Evolutionary conservation across 2,888 invertebrate species (phyloP), one percentile per base, ranked within the genome.

Genomic region (Philereme transversata): DNA sequence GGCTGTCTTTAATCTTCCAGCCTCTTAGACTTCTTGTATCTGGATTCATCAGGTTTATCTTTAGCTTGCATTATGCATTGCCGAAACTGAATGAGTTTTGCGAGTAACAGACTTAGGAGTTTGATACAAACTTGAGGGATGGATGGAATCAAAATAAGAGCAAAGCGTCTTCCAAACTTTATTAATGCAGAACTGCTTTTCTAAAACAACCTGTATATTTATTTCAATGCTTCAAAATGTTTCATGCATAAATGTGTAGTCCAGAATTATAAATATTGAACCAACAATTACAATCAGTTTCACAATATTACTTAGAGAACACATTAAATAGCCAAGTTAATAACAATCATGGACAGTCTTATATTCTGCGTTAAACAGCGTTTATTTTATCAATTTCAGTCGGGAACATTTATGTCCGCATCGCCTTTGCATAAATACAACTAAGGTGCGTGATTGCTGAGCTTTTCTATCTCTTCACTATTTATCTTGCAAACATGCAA

Each of bases 1-100:
- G 80, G 79, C 78, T 81, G 86, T 84, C 87, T 88, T 88, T 89
- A 89, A 90, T 90, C 89, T 87, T 80, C 82, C 82, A 83, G 81
- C 76, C 76, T 80, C 74, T 77, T 79, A 86, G 86, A 84, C 86
- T 84, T 41, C 55, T 49, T 56, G 59, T 48, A 59, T 56, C 50
- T 52, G 43, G 51, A 44, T 84, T 82, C 87, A 62, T 54, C 46
- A 34, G 51, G 54, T 64, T 64, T 62, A 64, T 64, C 22, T 54
- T 57, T 54, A 51, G 50, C 45, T 51, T 59, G 10, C 44, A 51
- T 38, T 35, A 40, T 6, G 48, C 22, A 47, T 44, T 54, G 10
- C 51, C 36, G 8, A 52, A 52, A 55, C 41, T 49, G 33, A 22
- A 2, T 22, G 22, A 22, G 22, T 22, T 22, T 22, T 22, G 22